A percentile compares a stretch with the other conserved stretches of the same genome.
Conservation (phyloP, 2,113 vertebrate genomes). For the Larimichthys polyactis region DNA sequence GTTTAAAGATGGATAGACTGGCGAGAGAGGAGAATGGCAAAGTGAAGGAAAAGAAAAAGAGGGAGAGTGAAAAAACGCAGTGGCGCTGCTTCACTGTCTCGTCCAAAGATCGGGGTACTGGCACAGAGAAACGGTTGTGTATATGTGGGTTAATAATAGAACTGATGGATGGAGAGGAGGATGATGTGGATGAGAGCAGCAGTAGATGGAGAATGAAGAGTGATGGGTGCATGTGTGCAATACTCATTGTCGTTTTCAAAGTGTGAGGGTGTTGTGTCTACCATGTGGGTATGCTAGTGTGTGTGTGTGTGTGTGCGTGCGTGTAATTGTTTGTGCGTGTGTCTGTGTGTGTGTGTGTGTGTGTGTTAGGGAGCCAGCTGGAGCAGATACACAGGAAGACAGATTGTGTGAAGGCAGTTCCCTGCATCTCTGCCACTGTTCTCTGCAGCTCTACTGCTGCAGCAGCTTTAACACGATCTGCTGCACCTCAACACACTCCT, state of each 20-base stretch:
- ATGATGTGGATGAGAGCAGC: constrained; percentile 48
- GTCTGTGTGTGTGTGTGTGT: not conserved
- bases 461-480: constrained; percentile 27
- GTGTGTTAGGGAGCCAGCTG: constrained; percentile 25
- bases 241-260: constrained; percentile 43
- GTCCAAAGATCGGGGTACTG: constrained; percentile 27
- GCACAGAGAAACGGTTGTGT: constrained; percentile 35
- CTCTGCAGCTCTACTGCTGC: constrained; percentile 14
- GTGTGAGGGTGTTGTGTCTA: constrained; percentile 47
- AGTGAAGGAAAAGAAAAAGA: constrained; percentile 5
- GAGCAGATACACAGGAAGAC: constrained; percentile 37
- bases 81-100: constrained; percentile 29
- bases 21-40: constrained; percentile 12
- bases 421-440: constrained; percentile 30
- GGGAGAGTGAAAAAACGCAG: constrained; percentile 15
- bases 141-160: constrained; percentile 50
- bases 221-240: constrained; percentile 3
- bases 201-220: constrained; percentile 21
- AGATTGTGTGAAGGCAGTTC: constrained; percentile 52
- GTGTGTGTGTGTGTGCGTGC: not conserved
- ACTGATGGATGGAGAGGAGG: constrained; percentile 34
- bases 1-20: constrained; percentile 21
- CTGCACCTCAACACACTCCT: constrained; percentile 13
- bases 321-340: not conserved
- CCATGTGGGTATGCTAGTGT: not conserved